phyloP scores from a whole-genome alignment of 2,888 invertebrate genomes.

The Melolontha melolontha region DNA sequence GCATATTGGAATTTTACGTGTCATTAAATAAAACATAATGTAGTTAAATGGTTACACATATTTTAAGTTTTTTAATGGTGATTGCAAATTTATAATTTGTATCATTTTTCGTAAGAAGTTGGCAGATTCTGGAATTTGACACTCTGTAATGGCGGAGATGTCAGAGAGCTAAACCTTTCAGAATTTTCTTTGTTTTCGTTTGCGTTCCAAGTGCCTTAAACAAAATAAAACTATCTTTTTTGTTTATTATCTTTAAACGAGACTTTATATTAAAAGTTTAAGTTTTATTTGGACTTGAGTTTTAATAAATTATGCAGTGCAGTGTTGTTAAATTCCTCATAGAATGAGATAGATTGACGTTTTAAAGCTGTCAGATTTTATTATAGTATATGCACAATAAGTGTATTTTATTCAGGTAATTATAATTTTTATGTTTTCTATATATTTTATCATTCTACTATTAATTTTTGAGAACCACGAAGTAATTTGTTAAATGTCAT shows the following conservation, averaged over 20 bases:
- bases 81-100: slow-evolving; percentile 8
- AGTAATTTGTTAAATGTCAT: slow-evolving; percentile 50
- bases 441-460: slow-evolving; percentile 7
- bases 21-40: background rate
- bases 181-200: slow-evolving; percentile 67
- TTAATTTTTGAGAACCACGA: slow-evolving; percentile 19
- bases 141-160: slow-evolving; percentile 61
- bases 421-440: slow-evolving; percentile 7
- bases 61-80: too few species aligned
- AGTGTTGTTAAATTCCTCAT: slow-evolving; percentile 62
- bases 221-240: slow-evolving; percentile 49
- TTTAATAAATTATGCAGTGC: slow-evolving; percentile 51
- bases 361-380: slow-evolving; percentile 61
- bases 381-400: slow-evolving; percentile 58
- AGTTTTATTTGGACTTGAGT: slow-evolving; percentile 18
- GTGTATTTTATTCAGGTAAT: slow-evolving; percentile 59
- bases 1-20: background rate
- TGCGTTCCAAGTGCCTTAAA: slow-evolving; percentile 60
- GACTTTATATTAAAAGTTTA: slow-evolving; percentile 41
- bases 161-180: slow-evolving; percentile 64
- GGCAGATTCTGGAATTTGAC: slow-evolving; percentile 65
- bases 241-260: slow-evolving; percentile 36
- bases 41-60: too few species aligned
- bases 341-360: slow-evolving; percentile 63
- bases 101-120: slow-evolving; percentile 49